Conservation (phyloP, 2,797 vertebrate genomes). For the Peromyscus eremicus region DNA sequence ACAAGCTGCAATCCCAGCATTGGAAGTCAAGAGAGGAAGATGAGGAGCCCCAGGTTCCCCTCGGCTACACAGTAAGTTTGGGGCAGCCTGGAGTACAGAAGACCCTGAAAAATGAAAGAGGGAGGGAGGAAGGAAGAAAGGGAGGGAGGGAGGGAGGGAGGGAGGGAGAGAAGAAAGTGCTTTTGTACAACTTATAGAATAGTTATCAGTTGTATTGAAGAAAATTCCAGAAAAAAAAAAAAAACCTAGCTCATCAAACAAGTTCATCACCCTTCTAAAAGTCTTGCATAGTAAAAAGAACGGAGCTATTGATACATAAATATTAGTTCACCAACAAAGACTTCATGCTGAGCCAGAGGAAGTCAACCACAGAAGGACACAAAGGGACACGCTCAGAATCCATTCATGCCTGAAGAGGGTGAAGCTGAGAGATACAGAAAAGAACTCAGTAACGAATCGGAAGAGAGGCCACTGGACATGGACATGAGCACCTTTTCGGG, state of each 20-base stretch:
- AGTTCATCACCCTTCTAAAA: neutral
- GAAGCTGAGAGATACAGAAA: neutral
- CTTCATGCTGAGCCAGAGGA: neutral
- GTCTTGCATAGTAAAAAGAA: neutral
- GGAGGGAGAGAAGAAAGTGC: neutral
- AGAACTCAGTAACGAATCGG: neutral
- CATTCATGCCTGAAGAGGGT: neutral
- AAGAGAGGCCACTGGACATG: neutral
- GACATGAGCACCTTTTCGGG: neutral
- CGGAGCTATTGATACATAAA: neutral
- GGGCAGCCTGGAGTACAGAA: neutral
- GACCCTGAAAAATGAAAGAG: neutral
- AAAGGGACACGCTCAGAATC: neutral
- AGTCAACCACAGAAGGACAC: neutral
- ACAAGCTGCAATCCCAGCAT: neutral
- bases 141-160: too few relatives aligned
- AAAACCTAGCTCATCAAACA: neutral
- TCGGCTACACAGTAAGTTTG: neutral
- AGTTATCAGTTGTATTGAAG: neutral
- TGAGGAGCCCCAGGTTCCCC: neutral
- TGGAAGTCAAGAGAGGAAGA: neutral
- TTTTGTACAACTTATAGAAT: neutral
- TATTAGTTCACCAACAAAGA: neutral
- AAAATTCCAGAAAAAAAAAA: conserved; percentile 11
- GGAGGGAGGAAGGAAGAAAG: neutral